Evolutionary conservation across 2,888 invertebrate genomes (phyloP), one percentile per base, ranked within the genome.

Genomic region (Mylabris sibirica): DNA sequence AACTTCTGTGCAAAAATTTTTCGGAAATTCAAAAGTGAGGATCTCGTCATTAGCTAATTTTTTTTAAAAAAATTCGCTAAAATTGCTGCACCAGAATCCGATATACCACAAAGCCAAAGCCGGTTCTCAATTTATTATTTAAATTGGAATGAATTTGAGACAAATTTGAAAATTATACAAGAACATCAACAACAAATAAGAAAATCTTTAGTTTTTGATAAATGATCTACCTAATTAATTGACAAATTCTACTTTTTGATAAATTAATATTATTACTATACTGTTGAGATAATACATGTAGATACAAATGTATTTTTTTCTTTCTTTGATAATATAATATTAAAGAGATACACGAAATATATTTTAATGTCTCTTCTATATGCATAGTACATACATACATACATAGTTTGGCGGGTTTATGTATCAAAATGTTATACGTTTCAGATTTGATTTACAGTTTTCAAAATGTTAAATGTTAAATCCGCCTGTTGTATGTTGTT

Each of bases 401-500:
- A 38, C 12, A 38, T 38, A 38, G 17, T 17, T 49, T 49, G 20
- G 49, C 49, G 9, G 17, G 44, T 49, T 22, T 22, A 4, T 44
- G 6, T 44, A 44, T n/a, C n/a, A 44, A n/a, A 20, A 49, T 49
- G 44, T 49, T 49, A 3, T 49, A 6, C 9, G 17, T 49, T 11
- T 20, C 17, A 49, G 1, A 49, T 49, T 49, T 49, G 49, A 49
- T 49, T 49, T 49, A 49, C 49, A 44, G 20, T 49, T 49, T 49
- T 20, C 1, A 20, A 49, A 20, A 49, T 49, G 49, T 49, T 44
- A 44, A 44, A 44, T 49, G 49, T 49, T 49, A 9, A 49, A 49
- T 20, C 49, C 49, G 49, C 49, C 49, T 49, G 49, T 49, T 49
- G 20, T 20, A 44, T 44, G 44, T 17, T 44, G 44, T 44, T n/a